Base-by-base conservation (phyloP, 2,888 invertebrate species). In the Shargacucullia verbasci region DNA sequence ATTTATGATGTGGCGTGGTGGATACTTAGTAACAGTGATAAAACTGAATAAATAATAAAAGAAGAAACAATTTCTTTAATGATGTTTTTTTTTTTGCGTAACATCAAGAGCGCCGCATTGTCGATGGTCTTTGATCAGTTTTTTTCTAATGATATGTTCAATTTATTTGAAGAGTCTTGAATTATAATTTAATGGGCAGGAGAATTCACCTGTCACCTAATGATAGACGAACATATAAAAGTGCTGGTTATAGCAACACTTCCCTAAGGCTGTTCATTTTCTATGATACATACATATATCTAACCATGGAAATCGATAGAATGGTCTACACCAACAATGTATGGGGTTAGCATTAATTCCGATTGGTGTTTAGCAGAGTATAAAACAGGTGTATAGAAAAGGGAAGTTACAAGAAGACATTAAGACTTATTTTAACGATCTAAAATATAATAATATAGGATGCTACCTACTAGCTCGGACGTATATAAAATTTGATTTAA, bases 161-260 rank as follows among this genome's bases (percentile, higher is more conserved):
- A 48, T 62, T 48, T 7, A 15, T 25, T 2, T 40, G 25, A 45
- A 20, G n/a, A 37, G 33, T 60, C 47, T 35, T 14, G n/a, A 49
- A 15, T 49, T 37, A 3, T 8, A 33, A 41, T 63, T 40, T 34
- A 33, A 45, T 45, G 27, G 37, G 12, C n/a, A 37, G 8, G 8
- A 46, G 33, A 25, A 14, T 31, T 41, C 45, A 57, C 45, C 45
- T 50, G 64, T 46, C 64, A 27, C 29, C 10, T 43, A 29, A 49
- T 11, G 45, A 34, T 25, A 35, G 25, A 14, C n/a, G 33, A n/a
- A 10, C 12, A 14, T 35, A 35, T 44, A n/a, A 33, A 33, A 20
- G 2, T 44, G 44, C 33, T 34, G 8, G 15, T 44, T 40, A 40
- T 45, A 0, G 33, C 25, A 38, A 10, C 12, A 29, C 27, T 40